Evolutionary conservation across 2,888 invertebrate genomes (phyloP), one percentile per base, ranked within the genome.

Genomic region (Candidula unifasciata): DNA sequence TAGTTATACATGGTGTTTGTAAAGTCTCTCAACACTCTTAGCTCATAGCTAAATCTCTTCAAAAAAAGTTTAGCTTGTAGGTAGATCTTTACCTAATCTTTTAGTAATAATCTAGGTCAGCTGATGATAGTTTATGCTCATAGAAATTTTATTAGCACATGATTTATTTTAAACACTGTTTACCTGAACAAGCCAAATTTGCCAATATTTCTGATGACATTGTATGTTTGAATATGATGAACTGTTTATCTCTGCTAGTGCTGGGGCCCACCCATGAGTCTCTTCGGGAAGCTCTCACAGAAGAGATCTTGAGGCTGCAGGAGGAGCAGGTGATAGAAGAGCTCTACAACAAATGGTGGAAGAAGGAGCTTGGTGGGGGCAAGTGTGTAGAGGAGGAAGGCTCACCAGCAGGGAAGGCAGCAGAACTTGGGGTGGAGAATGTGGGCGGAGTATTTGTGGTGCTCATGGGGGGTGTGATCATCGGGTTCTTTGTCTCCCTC

Each of bases 271-370:
- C 54, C 3, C 52, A 54, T 1, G 54, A 30, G 16, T 74, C 74
- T 6, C n/a, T 74, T 18, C 95, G 98, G 27, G 99, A 99, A 94
- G 96, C 97, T 93, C 97, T 99, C 89, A 98, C 98, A 0, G 97
- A 97, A 35, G 98, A 98, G 79, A 98, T 99, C 89, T 95, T 99
- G 79, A 97, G 97, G 94, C 95, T 99, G 69, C 99, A 99, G 95
- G 99, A 99, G 94, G 97, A 97, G 93, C 99, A 99, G 80, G 96
- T 96, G 94, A 95, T 99, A 87, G 97, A 94, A 69, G 92, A 93
- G 86, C 95, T 99, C 90, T 98, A 98, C 95, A 97, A 97, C 35
- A 96, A 96, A 93, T 99, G 99, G 99, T 99, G 99, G 99, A 90
- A 91, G 85, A 90, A 91, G 79, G 90, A 90, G 84, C 87, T 87